A percentile compares a stretch with the other conserved stretches of the same genome.
phyloP scores from a whole-genome alignment of 2,888 invertebrate genomes.

The Epistrophe eligans region DNA sequence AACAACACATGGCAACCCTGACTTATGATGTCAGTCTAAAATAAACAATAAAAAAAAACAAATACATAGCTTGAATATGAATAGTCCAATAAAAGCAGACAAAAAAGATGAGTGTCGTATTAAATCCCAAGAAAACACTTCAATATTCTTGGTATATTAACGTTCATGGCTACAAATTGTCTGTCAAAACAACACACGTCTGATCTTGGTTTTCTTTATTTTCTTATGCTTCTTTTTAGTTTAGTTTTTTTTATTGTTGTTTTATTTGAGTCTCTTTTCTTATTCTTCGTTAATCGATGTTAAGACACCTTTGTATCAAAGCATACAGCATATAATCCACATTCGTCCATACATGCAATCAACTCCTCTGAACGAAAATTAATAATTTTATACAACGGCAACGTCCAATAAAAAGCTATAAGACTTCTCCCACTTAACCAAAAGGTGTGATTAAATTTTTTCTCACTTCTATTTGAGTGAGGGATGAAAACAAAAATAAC shows the following conservation, averaged over 20 bases:
- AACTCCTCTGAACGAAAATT: slow-evolving; percentile 19
- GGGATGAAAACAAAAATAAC: not conserved
- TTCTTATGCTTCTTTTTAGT: slow-evolving; percentile 9
- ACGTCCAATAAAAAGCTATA: slow-evolving; percentile 4
- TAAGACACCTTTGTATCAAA: slow-evolving; percentile 1
- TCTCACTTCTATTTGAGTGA: not conserved
- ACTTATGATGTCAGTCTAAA: slow-evolving; percentile 4
- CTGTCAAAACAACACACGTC: slow-evolving; percentile 74
- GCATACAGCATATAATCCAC: not conserved
- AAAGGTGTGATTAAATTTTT: slow-evolving; percentile 9
- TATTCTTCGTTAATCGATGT: not conserved
- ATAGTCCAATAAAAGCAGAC: slow-evolving; percentile 14
- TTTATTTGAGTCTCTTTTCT: slow-evolving; percentile 7
- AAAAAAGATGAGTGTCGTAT: slow-evolving; percentile 38
- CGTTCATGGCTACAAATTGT: slow-evolving; percentile 79
- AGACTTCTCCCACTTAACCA: slow-evolving; percentile 33
- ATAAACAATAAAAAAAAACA: not conserved
- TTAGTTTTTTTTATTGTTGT: not conserved
- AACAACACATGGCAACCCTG: slow-evolving; percentile 7
- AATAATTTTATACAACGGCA: slow-evolving; percentile 18
- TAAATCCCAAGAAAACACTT: slow-evolving; percentile 82
- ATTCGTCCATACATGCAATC: slow-evolving; percentile 14
- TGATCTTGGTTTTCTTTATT: slow-evolving; percentile 16
- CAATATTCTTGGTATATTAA: slow-evolving; percentile 82
- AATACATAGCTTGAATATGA: not conserved